Evolutionary conservation across 2,113 vertebrate species (phyloP), one percentile per base, ranked within the genome.

Genomic region (Acinonyx jubatus): DNA sequence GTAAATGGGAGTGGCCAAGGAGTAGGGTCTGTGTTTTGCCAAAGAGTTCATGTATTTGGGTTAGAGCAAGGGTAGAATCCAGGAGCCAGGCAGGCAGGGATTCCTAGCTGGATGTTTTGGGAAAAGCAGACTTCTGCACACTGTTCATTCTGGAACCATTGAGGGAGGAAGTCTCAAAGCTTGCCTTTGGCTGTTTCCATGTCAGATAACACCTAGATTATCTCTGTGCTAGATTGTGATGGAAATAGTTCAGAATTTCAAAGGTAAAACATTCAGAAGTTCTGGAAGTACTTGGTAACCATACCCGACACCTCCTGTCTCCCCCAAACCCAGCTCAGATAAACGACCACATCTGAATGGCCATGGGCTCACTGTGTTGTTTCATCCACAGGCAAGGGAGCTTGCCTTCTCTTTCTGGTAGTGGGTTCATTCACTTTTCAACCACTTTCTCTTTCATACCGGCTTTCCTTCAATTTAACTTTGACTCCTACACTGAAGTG

Each of bases 401-500:
- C 12, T 2, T 33, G 2, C 11, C 16, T 27, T 11, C 57, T 45
- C n/a, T 31, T 21, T 5, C 29, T 78, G 31, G 45, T 31, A 33
- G 48, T 71, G 10, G 21, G 45, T 57, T 94, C 29, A 25, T 93
- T 61, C 50, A 63, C 23, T 36, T 1, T 81, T 84, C 50, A 55
- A 41, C 21, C 31, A 69, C 29, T 61, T 81, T 78, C 12, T 9
- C 61, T 86, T 76, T 91, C 41, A 27, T 85, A 7, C 21, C 27
- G 0, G 84, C 48, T 38, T 97, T 79, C 45, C 83, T 95, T 95
- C 87, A 45, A 65, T 68, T 18, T 63, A 86, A 94, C n/a, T 89
- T 38, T 12, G 38, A 78, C 18, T 68, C 82, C 31, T 38, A 21
- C n/a, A 11, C 61, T 92, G 31, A 87, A 82, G 16, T 68, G 3